Percentiles rank a stretch among this genome's conserved stretches.
Evolutionary conservation across 2,797 vertebrate species (phyloP).

Genomic region (Notolabrus celidotus): DNA sequence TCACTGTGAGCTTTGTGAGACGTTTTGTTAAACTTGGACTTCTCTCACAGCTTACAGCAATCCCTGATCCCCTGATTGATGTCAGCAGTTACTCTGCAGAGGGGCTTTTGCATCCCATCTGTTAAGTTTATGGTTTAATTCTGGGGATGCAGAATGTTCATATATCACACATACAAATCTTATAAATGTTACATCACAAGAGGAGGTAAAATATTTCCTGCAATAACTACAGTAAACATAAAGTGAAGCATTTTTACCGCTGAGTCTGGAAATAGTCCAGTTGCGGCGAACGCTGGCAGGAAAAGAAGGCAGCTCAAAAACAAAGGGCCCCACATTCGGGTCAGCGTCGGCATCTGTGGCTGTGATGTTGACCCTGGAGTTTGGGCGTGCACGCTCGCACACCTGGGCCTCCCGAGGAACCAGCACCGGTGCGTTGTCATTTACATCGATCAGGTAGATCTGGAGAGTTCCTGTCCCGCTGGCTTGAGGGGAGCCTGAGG

Average conservation of each 20-base stretch:
- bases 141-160: conserved; percentile 13
- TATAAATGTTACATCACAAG: conserved; percentile 13
- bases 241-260: conserved; percentile 81
- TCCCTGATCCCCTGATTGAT: conserved; percentile 50
- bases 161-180: conserved; percentile 21
- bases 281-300: conserved; percentile 92
- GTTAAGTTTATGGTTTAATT: conserved; percentile 53
- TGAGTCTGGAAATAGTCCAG: conserved; percentile 96
- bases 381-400: conserved; percentile 90
- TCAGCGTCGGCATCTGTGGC: conserved; percentile 93
- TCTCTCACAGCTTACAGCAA: conserved; percentile 60
- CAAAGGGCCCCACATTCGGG: conserved; percentile 95
- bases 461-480: conserved; percentile 97
- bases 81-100: conserved; percentile 39
- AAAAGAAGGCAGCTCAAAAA: conserved; percentile 93
- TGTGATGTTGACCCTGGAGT: conserved; percentile 93
- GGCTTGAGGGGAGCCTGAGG: conserved; percentile 91
- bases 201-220: conserved; percentile 2
- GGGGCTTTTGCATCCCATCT: conserved; percentile 50
- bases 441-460: conserved; percentile 97
- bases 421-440: conserved; percentile 95
- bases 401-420: conserved; percentile 94
- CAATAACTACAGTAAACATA: conserved; percentile 5
- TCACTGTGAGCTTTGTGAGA: conserved; percentile 73
- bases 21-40: conserved; percentile 72